These are phyloP conservation scores for Sarcophaga caerulescens DNA, from an alignment of 2,888 invertebrate genomes.

Conservation along the genomic window DNA sequence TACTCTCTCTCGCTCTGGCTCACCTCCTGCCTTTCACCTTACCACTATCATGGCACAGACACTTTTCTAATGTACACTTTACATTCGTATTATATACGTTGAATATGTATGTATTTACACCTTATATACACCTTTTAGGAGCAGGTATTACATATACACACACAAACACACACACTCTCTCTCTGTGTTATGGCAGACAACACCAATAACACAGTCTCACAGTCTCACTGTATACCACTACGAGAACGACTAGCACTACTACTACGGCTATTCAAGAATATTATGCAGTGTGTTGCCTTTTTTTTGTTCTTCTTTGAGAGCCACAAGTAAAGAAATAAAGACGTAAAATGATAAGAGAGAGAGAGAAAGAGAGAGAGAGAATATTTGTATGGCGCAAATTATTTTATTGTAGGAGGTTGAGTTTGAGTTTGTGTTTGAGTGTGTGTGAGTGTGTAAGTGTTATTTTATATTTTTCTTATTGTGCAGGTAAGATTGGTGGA, in stretches of 20 bases:
- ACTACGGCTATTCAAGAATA: conserved; percentile 26
- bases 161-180: conserved; percentile 11
- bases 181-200: conserved; percentile 17
- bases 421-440: conserved; percentile 28
- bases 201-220: conserved; percentile 40
- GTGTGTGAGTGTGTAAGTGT: neutral
- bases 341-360: conserved; percentile 37
- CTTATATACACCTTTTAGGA: conserved; percentile 57
- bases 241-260: neutral
- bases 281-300: neutral
- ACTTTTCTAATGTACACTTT: conserved; percentile 49
- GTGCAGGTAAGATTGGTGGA: conserved; percentile 81
- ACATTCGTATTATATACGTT: neutral
- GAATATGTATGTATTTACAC: neutral
- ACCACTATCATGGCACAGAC: conserved; percentile 59
- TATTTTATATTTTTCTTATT: conserved; percentile 50
- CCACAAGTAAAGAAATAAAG: conserved; percentile 28
- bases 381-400: conserved; percentile 46
- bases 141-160: conserved; percentile 35
- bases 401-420: conserved; percentile 37
- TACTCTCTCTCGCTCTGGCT: conserved; percentile 11
- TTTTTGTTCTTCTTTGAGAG: conserved; percentile 24
- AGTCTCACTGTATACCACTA: conserved; percentile 39
- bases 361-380: neutral
- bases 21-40: conserved; percentile 62